Conservation (phyloP, 1,140 invertebrate species). For the Papilio polyxenes region DNA sequence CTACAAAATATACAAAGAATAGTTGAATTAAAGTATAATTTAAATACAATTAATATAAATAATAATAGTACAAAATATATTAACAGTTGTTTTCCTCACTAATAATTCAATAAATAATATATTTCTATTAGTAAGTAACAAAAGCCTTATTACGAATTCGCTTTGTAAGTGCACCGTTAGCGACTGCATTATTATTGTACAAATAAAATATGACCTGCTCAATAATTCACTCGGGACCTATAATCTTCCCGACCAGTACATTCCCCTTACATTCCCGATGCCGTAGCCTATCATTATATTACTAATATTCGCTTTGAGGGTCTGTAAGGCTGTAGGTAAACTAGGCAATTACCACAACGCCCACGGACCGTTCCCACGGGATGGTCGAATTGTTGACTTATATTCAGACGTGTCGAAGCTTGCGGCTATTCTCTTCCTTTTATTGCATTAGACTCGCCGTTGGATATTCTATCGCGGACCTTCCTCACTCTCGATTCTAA, state of each 20-base stretch:
- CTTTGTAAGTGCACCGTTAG: constrained; percentile 37
- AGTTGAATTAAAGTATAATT: not conserved
- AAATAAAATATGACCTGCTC: constrained; percentile 43
- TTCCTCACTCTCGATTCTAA: constrained; percentile 57
- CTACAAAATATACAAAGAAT: not conserved
- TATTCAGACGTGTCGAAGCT: constrained; percentile 68
- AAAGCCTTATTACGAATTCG: constrained; percentile 24
- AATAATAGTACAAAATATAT: not conserved
- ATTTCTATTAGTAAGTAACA: constrained; percentile 13
- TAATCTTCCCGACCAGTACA: constrained; percentile 50
- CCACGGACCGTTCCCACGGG: constrained; percentile 71
- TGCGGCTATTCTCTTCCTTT: constrained; percentile 62
- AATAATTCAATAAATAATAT: not conserved
- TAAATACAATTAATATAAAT: not conserved
- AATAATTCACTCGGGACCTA: constrained; percentile 60
- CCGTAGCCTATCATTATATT: constrained; percentile 61
- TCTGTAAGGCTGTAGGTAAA: constrained; percentile 65
- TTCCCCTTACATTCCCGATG: constrained; percentile 55
- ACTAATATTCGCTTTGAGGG: constrained; percentile 59
- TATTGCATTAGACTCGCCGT: constrained; percentile 59
- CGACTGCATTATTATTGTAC: constrained; percentile 32
- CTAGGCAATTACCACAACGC: constrained; percentile 72
- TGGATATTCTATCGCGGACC: constrained; percentile 61
- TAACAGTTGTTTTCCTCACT: not conserved
- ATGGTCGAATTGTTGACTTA: constrained; percentile 67